Evolutionary conservation across 2,888 invertebrate genomes (phyloP).

Genomic region (Barypeithes pellucidus): DNA sequence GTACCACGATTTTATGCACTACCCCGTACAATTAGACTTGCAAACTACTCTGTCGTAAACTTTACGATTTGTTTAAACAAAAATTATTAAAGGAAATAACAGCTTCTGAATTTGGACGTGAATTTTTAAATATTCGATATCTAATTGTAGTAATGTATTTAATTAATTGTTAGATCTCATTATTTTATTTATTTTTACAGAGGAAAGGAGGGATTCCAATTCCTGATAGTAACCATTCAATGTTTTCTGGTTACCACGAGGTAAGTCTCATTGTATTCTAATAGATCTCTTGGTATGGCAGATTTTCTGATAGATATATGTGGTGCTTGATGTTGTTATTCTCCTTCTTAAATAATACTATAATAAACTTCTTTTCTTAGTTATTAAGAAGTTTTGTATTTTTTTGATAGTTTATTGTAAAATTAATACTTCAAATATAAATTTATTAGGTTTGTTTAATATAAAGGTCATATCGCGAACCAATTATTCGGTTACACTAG

Average conservation of each 20-base stretch:
- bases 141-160: background rate
- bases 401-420: slow-evolving; percentile 17
- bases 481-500: too few species aligned
- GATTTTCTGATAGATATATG: slow-evolving; percentile 68
- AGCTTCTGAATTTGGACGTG: too few species aligned
- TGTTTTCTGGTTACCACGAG: slow-evolving; percentile 65
- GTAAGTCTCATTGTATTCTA: slow-evolving; percentile 58
- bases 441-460: too few species aligned
- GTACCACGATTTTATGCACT: too few species aligned
- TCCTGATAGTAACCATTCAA: slow-evolving; percentile 69
- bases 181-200: slow-evolving; percentile 59
- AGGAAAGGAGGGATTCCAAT: slow-evolving; percentile 69
- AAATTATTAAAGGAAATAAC: too few species aligned
- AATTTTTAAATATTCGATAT: too few species aligned
- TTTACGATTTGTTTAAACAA: too few species aligned
- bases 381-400: background rate
- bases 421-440: too few species aligned
- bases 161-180: background rate
- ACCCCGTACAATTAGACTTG: too few species aligned
- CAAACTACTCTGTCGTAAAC: too few species aligned
- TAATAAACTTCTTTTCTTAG: background rate
- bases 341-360: slow-evolving; percentile 32
- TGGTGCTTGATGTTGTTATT: slow-evolving; percentile 67
- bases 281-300: slow-evolving; percentile 37
- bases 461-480: too few species aligned